phyloP scores from a whole-genome alignment of 2,113 vertebrate genomes.

The Mesoclemmys tuberculata region DNA sequence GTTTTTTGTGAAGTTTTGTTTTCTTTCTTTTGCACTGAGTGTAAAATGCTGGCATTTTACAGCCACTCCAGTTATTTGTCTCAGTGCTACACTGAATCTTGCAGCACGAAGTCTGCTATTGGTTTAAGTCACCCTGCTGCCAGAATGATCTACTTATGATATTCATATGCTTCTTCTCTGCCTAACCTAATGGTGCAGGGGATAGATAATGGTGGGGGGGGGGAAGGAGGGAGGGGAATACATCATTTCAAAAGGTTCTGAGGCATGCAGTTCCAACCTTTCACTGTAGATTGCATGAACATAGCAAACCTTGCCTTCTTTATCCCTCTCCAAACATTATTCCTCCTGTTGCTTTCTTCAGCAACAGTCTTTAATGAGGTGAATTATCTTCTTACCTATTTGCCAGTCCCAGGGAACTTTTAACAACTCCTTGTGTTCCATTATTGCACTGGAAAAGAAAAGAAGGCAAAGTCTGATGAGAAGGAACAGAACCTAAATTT shows the following conservation, averaged over 20 bases:
- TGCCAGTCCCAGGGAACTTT: slow-evolving; percentile 97
- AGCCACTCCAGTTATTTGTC: slow-evolving; percentile 31
- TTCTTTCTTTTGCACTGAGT: slow-evolving; percentile 22
- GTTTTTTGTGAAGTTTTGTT: slow-evolving; percentile 22
- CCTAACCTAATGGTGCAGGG: slow-evolving; percentile 39
- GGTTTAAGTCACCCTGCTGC: slow-evolving; percentile 7
- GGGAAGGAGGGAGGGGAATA: too few species aligned
- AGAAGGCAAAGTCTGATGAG: slow-evolving; percentile 48
- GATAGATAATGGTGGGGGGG: slow-evolving; percentile 25
- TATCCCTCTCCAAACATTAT: neutral
- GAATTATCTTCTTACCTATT: slow-evolving; percentile 86
- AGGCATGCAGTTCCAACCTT: slow-evolving; percentile 9
- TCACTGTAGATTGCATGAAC: neutral
- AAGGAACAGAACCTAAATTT: slow-evolving; percentile 32
- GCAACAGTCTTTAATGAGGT: neutral
- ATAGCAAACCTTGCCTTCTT: neutral
- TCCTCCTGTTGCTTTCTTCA: neutral
- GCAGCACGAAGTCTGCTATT: neutral
- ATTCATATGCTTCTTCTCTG: neutral
- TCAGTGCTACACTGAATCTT: neutral
- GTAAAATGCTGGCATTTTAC: slow-evolving; percentile 37
- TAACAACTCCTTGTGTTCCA: slow-evolving; percentile 97
- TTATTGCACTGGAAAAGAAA: slow-evolving; percentile 88
- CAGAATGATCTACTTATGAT: slow-evolving; percentile 49
- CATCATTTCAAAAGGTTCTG: slow-evolving; percentile 28